A percentile compares a stretch with the other conserved stretches of the same genome.
Evolutionary conservation across 1,140 invertebrate genomes (phyloP).

Genomic region (Neodiprion lecontei): DNA sequence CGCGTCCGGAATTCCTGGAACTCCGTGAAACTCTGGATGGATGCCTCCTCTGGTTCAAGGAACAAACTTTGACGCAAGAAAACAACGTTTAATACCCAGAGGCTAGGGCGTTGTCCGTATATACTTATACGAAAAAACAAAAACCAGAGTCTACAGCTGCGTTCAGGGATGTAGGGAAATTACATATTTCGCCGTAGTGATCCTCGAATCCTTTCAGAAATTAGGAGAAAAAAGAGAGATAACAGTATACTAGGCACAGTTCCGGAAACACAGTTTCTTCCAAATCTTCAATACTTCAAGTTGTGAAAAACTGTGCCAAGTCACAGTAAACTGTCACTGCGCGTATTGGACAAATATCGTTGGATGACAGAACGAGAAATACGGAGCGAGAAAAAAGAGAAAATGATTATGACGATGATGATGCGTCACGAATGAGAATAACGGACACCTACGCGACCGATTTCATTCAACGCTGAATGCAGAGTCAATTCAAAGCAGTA

Average conservation of each 20-base stretch:
- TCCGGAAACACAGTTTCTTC: no score
- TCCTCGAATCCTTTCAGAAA: no score
- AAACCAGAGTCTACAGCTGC: no score
- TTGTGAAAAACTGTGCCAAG: background rate
- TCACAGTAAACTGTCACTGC: background rate
- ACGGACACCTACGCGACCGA: no score
- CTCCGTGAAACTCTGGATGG: background rate
- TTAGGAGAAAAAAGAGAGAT: no score
- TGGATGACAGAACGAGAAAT: background rate
- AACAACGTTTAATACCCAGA: conserved; percentile 48
- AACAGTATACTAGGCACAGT: no score
- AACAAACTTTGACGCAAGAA: conserved; percentile 45
- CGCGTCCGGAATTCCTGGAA: conserved; percentile 29
- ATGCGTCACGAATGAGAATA: no score
- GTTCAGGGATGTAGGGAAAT: no score
- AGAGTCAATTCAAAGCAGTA: background rate
- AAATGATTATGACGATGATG: no score
- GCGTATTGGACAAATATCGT: background rate
- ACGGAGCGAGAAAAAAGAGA: no score
- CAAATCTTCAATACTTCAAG: no score
- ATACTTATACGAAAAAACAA: background rate
- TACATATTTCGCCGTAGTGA: no score
- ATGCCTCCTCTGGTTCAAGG: conserved; percentile 46
- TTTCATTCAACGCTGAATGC: background rate
- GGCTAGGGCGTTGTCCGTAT: conserved; percentile 23